Conservation (phyloP, 2,113 vertebrate genomes). For the Rana temporaria region DNA sequence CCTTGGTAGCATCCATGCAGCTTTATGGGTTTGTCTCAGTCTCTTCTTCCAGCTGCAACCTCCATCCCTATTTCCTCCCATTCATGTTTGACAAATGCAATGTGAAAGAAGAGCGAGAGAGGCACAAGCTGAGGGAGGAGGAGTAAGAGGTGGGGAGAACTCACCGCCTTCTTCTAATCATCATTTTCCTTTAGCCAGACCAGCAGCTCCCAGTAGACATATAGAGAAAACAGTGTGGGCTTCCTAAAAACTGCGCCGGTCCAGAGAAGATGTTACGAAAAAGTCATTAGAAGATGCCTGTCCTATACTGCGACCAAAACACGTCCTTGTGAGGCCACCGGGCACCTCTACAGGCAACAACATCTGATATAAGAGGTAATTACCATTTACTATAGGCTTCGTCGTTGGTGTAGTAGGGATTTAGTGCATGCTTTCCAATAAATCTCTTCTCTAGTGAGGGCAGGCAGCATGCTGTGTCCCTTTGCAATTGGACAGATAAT, state of each 20-base stretch:
- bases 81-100: constrained; percentile 51
- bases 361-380: constrained; percentile 45
- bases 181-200: constrained; percentile 32
- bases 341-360: neutral
- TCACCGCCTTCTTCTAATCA: constrained; percentile 31
- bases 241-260: neutral
- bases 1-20: constrained; percentile 12
- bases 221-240: constrained; percentile 19
- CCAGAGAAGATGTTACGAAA: neutral
- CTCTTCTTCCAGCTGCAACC: constrained; percentile 34
- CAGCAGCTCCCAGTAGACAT: constrained; percentile 41
- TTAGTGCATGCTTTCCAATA: constrained; percentile 4
- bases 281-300: constrained; percentile 29
- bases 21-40: constrained; percentile 2
- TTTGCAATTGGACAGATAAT: constrained; percentile 13
- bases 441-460: neutral
- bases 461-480: neutral
- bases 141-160: constrained; percentile 34
- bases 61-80: constrained; percentile 48
- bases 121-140: constrained; percentile 8
- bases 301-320: neutral
- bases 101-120: constrained; percentile 34
- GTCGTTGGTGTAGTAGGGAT: too few species aligned
- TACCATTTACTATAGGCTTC: neutral
- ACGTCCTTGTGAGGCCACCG: constrained; percentile 17